Base-by-base conservation (phyloP, 30 jellyfish, hydroid and myxozoan species). In the Phacellophora camtschatica region DNA sequence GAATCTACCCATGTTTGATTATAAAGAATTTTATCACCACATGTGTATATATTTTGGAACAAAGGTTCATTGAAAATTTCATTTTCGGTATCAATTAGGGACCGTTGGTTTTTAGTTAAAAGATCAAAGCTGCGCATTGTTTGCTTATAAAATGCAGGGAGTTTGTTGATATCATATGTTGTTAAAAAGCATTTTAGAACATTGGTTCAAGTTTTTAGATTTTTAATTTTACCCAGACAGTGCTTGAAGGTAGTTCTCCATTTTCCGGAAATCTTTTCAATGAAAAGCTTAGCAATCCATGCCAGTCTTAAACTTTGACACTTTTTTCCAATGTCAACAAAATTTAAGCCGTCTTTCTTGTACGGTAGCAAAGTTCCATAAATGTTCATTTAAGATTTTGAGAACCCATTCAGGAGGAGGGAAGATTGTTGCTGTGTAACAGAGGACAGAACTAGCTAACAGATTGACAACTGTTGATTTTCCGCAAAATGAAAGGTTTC, bases 331-430 rank as follows among this genome's bases (percentile, higher is more conserved):
- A 51, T 49, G 33, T 72, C 62, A 0, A 55, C 39, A 31, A 72
- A 54, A 53, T 72, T 72, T 33, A 51, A 42, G 25, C 86, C 86
- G 16, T 74, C 86, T 8, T 55, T 37, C 5, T 28, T 30, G 53
- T 72, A 37, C 7, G 86, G 86, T 24, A 72, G 86, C 23, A 28
- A 68, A 68, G 28, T 39, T 12, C 82, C 82, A 68, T n/a, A 68
- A 27, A 20, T 23, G 24, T 11, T 20, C 68, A 68, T 68, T 41
- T 1, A 55, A 30, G 18, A 16, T 16, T 72, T 72, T 72, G 36
- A 33, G 35, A 2, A 36, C 73, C 86, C 61, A 55, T 31, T 51
- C 36, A 9, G 76, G 54, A 2, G 36, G 13, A 27, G 74, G 86
- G 32, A 32, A 51, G 29, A 72, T 41, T 28, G 75, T 45, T 15